Evolutionary conservation across 2,888 invertebrate species (phyloP).

Genomic region (Sinopyrophorus schimmeli): DNA sequence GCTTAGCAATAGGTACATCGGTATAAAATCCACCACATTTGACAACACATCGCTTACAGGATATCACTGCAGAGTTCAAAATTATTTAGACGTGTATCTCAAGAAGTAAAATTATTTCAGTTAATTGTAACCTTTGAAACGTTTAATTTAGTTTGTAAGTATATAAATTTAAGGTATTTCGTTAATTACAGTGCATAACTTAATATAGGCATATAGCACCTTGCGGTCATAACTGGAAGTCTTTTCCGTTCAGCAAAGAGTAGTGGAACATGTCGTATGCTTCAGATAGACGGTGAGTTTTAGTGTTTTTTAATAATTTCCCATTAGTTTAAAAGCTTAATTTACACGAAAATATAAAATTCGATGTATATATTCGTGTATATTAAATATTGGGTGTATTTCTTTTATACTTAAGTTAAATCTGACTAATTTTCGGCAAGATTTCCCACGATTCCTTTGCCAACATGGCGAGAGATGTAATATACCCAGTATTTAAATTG

Average conservation of each 20-base stretch:
- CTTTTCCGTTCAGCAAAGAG: conserved; percentile 76
- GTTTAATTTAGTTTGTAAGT: neutral
- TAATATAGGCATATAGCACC: conserved; percentile 56
- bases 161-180: neutral
- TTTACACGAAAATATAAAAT: conserved; percentile 40
- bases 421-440: conserved; percentile 47
- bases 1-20: conserved; percentile 10
- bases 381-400: neutral
- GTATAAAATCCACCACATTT: neutral
- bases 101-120: neutral
- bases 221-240: conserved; percentile 50
- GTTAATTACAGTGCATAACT: conserved; percentile 2
- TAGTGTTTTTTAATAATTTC: conserved; percentile 48
- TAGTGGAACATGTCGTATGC: conserved; percentile 83
- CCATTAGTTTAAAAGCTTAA: conserved; percentile 45
- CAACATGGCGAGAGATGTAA: conserved; percentile 61
- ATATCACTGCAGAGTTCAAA: conserved; percentile 6
- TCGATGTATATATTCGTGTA: conserved; percentile 21
- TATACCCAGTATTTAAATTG: conserved; percentile 31
- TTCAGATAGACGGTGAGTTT: conserved; percentile 79
- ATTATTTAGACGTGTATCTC: conserved; percentile 9
- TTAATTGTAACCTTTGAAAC: conserved; percentile 1
- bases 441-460: conserved; percentile 58
- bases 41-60: conserved; percentile 20
- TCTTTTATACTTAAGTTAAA: conserved; percentile 35